Conservation (phyloP, 1,140 invertebrate species). For the Pseudoatta argentina region DNA sequence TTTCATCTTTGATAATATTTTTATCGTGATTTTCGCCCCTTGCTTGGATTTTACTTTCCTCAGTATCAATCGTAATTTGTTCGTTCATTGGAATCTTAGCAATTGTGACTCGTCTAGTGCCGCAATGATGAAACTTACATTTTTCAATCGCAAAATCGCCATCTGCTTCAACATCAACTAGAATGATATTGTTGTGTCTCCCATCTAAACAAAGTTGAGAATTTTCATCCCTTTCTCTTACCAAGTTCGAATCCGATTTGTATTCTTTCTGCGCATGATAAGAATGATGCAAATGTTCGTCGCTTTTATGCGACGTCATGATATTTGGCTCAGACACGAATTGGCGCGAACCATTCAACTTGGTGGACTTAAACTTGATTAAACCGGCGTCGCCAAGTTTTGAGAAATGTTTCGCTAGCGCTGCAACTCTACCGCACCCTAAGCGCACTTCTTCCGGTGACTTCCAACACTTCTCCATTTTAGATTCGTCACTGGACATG, state of each 20-base stretch:
- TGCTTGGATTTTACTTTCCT: background rate
- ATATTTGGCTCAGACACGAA: constrained; percentile 84
- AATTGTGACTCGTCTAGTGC: constrained; percentile 14
- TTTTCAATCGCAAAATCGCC: constrained; percentile 5
- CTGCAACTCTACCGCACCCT: constrained; percentile 88
- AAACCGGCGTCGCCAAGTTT: constrained; percentile 84
- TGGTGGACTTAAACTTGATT: constrained; percentile 80
- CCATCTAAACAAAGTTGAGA: background rate
- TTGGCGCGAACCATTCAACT: constrained; percentile 73
- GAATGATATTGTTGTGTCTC: background rate
- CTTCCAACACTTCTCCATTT: constrained; percentile 87
- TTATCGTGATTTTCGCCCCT: background rate
- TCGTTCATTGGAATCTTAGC: constrained; percentile 18
- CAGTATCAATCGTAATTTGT: background rate
- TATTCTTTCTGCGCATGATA: background rate
- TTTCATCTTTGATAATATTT: background rate
- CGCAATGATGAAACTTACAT: constrained; percentile 33
- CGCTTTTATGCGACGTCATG: constrained; percentile 69
- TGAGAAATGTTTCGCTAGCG: constrained; percentile 88
- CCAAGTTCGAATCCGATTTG: constrained; percentile 59
- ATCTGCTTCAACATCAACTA: background rate
- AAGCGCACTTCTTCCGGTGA: constrained; percentile 88
- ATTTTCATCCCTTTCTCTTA: background rate
- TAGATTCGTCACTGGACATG: constrained; percentile 83
- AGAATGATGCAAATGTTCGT: background rate